Evolutionary conservation across 2,888 invertebrate species (phyloP).

Genomic region (Cheilosia grossa): DNA sequence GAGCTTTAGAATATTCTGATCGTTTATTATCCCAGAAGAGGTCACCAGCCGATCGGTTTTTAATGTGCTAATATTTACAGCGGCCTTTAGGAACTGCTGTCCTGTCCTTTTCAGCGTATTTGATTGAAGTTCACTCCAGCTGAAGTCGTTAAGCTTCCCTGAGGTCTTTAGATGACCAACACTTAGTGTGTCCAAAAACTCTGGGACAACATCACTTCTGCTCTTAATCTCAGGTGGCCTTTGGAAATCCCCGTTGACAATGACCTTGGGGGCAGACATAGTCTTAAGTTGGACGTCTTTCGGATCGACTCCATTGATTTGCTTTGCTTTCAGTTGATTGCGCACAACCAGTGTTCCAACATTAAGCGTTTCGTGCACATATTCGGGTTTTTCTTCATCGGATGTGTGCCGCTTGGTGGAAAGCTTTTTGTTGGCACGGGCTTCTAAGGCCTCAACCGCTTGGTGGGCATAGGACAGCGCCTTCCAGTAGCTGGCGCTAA

Average conservation of each 20-base stretch:
- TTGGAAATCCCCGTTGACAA: conserved; percentile 75
- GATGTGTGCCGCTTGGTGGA: conserved; percentile 65
- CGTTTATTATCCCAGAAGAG: conserved; percentile 77
- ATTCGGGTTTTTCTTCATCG: conserved; percentile 50
- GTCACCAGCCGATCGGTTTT: conserved; percentile 79
- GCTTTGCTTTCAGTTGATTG: conserved; percentile 75
- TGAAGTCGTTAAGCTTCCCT: conserved; percentile 84
- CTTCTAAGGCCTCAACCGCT: conserved; percentile 79
- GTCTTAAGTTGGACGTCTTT: conserved; percentile 78
- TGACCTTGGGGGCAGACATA: conserved; percentile 77
- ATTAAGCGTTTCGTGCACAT: conserved; percentile 77
- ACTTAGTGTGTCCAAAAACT: conserved; percentile 77
- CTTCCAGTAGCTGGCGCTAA: conserved; percentile 80
- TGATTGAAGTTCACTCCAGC: conserved; percentile 82
- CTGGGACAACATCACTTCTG: conserved; percentile 46
- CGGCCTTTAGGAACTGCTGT: conserved; percentile 83
- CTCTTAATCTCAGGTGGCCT: conserved; percentile 32
- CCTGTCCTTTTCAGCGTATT: conserved; percentile 84
- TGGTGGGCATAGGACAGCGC: conserved; percentile 78
- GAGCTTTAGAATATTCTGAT: conserved; percentile 78
- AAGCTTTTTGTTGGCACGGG: conserved; percentile 59
- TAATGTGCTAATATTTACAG: conserved; percentile 78
- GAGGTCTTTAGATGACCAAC: conserved; percentile 83
- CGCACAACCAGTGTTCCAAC: conserved; percentile 79
- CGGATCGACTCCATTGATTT: conserved; percentile 78